A percentile compares a stretch with the other conserved stretches of the same genome.
These are phyloP conservation scores for Alfaro cultratus DNA, from an alignment of 2,797 vertebrate species.

Conservation along the genomic window DNA sequence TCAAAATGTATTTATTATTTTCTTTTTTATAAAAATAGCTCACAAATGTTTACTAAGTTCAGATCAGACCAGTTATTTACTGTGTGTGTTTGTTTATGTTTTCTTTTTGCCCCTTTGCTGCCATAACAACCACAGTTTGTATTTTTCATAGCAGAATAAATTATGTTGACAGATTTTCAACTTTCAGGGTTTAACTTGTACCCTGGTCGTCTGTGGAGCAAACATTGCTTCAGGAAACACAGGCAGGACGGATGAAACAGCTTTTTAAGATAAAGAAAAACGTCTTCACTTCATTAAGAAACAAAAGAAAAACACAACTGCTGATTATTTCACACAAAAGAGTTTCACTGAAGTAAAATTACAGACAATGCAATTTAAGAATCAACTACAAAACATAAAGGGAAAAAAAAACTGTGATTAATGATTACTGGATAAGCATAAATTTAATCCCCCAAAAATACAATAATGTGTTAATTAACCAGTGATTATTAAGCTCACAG, in stretches of 20 bases:
- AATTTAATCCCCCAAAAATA: not conserved
- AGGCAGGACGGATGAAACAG: conserved; percentile 30
- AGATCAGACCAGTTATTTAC: not conserved
- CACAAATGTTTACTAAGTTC: not conserved
- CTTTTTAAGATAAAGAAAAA: conserved; percentile 32
- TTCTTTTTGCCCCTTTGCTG: not conserved
- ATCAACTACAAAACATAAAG: not conserved
- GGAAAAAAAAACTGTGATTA: not conserved
- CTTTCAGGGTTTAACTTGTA: not conserved
- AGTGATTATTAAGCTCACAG: not conserved
- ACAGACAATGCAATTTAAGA: not conserved
- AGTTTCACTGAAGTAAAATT: not conserved
- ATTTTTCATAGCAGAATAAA: not conserved
- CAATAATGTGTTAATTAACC: not conserved
- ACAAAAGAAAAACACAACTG: not conserved
- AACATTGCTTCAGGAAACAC: conserved; percentile 35
- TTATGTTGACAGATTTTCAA: not conserved
- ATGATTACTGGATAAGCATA: not conserved
- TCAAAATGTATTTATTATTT: not conserved
- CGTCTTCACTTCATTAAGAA: not conserved
- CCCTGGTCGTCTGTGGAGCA: not conserved
- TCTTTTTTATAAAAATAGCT: not conserved
- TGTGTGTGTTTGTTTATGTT: not conserved
- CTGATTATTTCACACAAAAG: not conserved
- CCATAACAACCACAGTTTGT: not conserved